phyloP scores from a whole-genome alignment of 2,888 invertebrate species.

The Thysanoteuthis rhombus region DNA sequence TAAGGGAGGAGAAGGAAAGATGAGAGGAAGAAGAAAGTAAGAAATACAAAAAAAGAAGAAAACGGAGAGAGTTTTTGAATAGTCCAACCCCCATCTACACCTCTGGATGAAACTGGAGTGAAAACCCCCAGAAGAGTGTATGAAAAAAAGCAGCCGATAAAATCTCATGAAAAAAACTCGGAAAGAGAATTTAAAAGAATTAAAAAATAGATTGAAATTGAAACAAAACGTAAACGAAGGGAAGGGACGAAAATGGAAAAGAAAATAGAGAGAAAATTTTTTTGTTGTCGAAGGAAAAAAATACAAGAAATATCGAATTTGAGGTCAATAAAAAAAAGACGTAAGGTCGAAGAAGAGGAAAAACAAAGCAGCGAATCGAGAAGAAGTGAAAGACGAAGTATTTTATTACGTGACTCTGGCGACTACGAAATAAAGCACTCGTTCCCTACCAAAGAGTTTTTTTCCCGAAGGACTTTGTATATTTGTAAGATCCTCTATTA shows the following conservation, averaged over 20 bases:
- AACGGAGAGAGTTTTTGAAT: too few relatives aligned
- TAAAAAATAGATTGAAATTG: too few relatives aligned
- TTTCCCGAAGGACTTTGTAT: neutral
- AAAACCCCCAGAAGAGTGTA: neutral
- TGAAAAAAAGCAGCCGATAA: neutral
- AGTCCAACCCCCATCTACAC: too few relatives aligned
- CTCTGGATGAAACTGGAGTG: too few relatives aligned
- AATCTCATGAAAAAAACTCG: too few relatives aligned
- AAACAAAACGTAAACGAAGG: neutral
- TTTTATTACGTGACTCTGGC: neutral
- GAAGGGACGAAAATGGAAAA: neutral
- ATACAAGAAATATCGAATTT: neutral
- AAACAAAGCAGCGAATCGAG: neutral
- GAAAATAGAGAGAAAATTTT: neutral
- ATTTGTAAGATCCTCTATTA: neutral
- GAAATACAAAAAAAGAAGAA: too few relatives aligned
- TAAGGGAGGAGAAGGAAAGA: too few relatives aligned
- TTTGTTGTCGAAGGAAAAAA: neutral
- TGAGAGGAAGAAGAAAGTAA: too few relatives aligned
- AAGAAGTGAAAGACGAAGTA: neutral
- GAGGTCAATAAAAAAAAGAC: neutral
- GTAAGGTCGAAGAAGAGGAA: neutral
- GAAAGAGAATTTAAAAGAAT: too few relatives aligned
- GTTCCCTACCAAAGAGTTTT: neutral
- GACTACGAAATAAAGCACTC: neutral